Base-by-base conservation (phyloP, 2,888 invertebrate species). In the Agriopis aurantiaria region DNA sequence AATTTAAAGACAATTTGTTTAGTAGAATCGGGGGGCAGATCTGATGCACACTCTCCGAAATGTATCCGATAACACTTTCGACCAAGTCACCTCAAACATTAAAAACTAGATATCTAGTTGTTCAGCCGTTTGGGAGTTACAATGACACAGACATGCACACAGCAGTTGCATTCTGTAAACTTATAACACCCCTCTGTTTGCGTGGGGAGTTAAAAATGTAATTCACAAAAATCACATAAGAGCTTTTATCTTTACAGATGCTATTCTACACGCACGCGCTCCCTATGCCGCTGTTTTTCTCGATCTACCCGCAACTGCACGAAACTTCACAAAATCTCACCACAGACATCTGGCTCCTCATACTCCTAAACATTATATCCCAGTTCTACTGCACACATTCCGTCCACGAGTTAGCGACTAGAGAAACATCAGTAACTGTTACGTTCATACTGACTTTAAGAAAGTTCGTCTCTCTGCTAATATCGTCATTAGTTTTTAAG, bases 401-500 rank as follows among this genome's bases (percentile, higher is more conserved):
- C 8, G 94, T 93, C 53, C 91, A 94, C 52, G 80, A 88, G 41
- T 75, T 94, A 53, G 93, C 92, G 0, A 90, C 93, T 3, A 90
- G 82, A 70, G 92, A 93, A 74, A 88, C 87, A 3, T 87, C 92
- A 0, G 91, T 91, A 0, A 93, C 93, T 0, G 91, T 93, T 0
- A 90, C 92, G 14, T 92, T 93, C 76, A 90, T 94, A 76, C 71
- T 94, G 49, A 93, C 94, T 49, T 61, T 94, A 70, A 88, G 93
- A 69, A 93, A 91, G 68, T 94, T 94, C 78, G 71, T 88, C 0
- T 93, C 93, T 7, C 75, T 94, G 2, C 58, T 93, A 58, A 83
- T 93, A 77, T 93, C 94, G 0, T 85, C 91, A 0, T 6, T 93
- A 80, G 82, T 92, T 77, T 94, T 94, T 88, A 93, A 93, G 81